These are phyloP conservation scores for Zygaena filipendulae DNA, from an alignment of 2,888 invertebrate genomes.

Conservation along the genomic window DNA sequence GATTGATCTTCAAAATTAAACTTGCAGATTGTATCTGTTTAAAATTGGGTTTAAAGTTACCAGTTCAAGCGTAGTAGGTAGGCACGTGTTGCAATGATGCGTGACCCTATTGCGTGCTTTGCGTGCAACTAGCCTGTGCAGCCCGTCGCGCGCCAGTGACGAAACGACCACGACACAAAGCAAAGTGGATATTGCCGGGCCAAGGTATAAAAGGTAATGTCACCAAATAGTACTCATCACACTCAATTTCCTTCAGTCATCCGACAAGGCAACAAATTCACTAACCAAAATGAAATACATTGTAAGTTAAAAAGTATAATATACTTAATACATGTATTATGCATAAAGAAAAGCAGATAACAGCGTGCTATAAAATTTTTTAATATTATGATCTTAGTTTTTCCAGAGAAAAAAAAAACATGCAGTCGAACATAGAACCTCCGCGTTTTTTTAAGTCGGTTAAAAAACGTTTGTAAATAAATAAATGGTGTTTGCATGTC, in stretches of 20 bases:
- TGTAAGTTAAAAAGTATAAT: conserved; percentile 7
- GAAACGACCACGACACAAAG: conserved; percentile 45
- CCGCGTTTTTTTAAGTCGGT: too few relatives aligned
- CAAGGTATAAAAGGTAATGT: conserved; percentile 59
- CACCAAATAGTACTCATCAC: conserved; percentile 39
- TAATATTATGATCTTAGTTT: too few relatives aligned
- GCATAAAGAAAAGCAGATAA: too few relatives aligned
- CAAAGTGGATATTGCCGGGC: conserved; percentile 59
- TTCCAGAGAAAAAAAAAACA: too few relatives aligned
- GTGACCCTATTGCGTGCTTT: conserved; percentile 55
- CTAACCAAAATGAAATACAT: conserved; percentile 35
- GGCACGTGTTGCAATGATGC: conserved; percentile 20
- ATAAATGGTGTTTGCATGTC: too few relatives aligned
- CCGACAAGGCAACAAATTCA: conserved; percentile 32
- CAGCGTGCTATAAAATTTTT: too few relatives aligned
- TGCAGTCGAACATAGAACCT: too few relatives aligned
- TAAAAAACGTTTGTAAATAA: too few relatives aligned
- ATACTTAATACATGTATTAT: too few relatives aligned
- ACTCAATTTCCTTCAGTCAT: conserved; percentile 43
- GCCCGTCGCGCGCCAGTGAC: conserved; percentile 38
- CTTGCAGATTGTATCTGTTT: too few relatives aligned
- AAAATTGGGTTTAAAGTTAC: too few relatives aligned
- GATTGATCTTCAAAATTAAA: too few relatives aligned
- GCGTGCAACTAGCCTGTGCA: conserved; percentile 39
- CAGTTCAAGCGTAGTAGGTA: conserved; percentile 8